Conservation (phyloP, 2,113 vertebrate genomes). For the Sciurus niger region DNA sequence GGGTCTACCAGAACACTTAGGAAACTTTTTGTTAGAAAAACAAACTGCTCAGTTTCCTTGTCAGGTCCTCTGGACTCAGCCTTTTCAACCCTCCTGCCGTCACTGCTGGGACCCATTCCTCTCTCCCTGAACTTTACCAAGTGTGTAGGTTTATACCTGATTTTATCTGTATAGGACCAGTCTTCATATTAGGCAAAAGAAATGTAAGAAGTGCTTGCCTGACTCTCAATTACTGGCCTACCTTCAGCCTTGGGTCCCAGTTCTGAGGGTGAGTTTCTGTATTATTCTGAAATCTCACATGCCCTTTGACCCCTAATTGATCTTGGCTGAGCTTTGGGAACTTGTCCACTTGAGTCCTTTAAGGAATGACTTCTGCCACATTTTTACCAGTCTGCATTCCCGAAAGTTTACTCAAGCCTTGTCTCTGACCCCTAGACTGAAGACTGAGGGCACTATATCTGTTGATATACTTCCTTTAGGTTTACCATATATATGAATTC, state of each 20-base stretch:
- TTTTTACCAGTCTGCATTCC: background rate
- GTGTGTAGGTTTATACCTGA: background rate
- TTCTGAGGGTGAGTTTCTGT: constrained; percentile 20
- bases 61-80: background rate
- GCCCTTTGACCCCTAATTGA: background rate
- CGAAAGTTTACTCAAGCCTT: background rate
- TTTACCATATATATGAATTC: background rate
- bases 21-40: background rate
- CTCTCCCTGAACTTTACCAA: background rate
- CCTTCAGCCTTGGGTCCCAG: background rate
- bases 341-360: background rate
- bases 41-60: background rate
- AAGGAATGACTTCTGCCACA: background rate
- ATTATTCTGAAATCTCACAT: constrained; percentile 5
- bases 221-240: background rate
- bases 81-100: background rate
- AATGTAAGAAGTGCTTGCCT: background rate
- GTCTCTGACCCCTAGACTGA: constrained; percentile 3
- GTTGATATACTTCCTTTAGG: background rate
- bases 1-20: background rate
- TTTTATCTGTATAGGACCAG: background rate
- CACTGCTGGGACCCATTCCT: background rate
- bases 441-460: background rate
- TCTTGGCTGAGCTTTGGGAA: constrained; percentile 33
- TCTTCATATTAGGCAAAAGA: constrained; percentile 32